phyloP scores from a whole-genome alignment of 2,113 vertebrate species.

The Bombycilla garrulus region DNA sequence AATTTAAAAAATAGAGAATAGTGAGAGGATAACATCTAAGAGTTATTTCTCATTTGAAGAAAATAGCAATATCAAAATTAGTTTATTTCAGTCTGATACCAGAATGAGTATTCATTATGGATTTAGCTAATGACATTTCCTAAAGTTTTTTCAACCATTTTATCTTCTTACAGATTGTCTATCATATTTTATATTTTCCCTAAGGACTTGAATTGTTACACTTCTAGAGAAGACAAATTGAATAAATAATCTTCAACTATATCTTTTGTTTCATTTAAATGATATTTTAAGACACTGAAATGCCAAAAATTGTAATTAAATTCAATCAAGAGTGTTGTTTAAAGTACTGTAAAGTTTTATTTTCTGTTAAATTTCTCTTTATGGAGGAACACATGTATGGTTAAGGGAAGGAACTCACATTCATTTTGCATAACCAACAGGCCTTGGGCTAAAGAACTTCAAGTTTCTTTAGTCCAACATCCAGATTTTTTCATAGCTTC shows the following conservation, averaged over 20 bases:
- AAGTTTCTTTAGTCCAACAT: background rate
- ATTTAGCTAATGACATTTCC: background rate
- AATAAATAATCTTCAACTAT: background rate
- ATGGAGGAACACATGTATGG: fast-evolving
- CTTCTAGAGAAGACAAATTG: background rate
- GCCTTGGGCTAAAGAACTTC: background rate
- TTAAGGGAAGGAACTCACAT: background rate
- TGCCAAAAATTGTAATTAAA: background rate
- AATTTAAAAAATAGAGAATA: background rate
- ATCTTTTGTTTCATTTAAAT: background rate
- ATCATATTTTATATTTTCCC: background rate
- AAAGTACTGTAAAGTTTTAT: background rate
- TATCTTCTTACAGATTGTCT: background rate
- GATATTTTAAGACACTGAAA: background rate
- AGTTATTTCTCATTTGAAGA: background rate
- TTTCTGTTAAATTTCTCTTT: background rate
- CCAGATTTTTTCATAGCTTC: background rate
- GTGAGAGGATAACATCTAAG: background rate
- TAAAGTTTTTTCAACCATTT: background rate
- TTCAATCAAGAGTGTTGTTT: background rate
- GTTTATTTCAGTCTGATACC: background rate
- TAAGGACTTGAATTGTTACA: background rate
- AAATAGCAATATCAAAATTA: background rate
- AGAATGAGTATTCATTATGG: background rate
- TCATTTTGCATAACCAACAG: background rate